These are phyloP conservation scores for Cyclargus thomasi DNA, from an alignment of 1,140 invertebrate genomes.

Conservation along the genomic window DNA sequence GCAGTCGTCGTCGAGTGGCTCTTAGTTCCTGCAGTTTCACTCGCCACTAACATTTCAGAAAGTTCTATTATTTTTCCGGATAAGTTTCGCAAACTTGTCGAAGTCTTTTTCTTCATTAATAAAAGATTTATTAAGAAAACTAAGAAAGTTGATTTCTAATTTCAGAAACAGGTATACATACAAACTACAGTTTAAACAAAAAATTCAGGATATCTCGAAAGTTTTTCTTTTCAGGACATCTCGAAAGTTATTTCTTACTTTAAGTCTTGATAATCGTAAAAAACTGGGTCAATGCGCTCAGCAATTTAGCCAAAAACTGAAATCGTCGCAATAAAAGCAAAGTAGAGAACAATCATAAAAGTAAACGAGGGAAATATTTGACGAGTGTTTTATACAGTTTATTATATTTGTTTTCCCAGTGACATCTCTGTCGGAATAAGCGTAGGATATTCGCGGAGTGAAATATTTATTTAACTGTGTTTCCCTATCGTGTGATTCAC, in stretches of 20 bases:
- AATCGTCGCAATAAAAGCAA: slow-evolving; percentile 4
- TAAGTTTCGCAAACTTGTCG: too few species aligned
- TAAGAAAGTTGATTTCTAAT: too few species aligned
- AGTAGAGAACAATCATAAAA: background rate
- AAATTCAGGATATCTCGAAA: too few species aligned
- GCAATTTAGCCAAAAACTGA: background rate
- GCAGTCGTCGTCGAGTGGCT: background rate
- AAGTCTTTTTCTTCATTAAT: too few species aligned
- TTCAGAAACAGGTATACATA: too few species aligned
- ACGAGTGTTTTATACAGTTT: background rate
- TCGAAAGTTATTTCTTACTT: too few species aligned
- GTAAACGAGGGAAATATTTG: slow-evolving; percentile 4
- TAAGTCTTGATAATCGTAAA: too few species aligned
- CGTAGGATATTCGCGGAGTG: background rate
- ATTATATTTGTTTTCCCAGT: background rate
- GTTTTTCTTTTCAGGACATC: too few species aligned
- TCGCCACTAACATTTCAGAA: background rate
- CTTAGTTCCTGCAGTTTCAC: background rate
- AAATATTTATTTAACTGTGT: slow-evolving; percentile 19
- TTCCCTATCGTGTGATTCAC: slow-evolving; percentile 25
- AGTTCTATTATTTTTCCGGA: background rate
- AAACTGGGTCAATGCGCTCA: background rate
- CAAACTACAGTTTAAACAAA: too few species aligned
- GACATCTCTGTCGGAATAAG: slow-evolving; percentile 1
- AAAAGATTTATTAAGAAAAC: too few species aligned